Conservation (phyloP, 53 echinoderm and acorn worm genomes). For the Holothuria leucospilota region DNA sequence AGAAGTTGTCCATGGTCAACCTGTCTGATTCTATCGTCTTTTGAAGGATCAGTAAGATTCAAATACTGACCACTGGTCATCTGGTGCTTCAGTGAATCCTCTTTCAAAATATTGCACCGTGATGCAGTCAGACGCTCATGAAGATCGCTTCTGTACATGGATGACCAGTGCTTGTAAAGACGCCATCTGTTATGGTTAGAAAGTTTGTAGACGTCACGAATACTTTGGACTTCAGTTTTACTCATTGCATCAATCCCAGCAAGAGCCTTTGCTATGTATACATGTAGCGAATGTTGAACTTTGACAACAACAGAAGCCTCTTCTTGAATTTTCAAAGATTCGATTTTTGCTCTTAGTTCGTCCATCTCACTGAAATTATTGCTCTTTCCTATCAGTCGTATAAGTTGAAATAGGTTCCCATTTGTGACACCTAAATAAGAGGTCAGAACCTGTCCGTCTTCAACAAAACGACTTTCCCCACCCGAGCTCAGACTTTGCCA, state of each 20-base stretch:
- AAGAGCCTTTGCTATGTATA: neutral
- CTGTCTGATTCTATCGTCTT: neutral
- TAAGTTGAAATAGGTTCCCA: too few relatives aligned
- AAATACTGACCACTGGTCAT: slow-evolving; percentile 14
- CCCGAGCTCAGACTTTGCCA: neutral
- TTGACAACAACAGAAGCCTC: neutral
- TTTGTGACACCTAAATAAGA: neutral
- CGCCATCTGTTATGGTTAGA: slow-evolving; percentile 5
- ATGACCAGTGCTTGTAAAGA: slow-evolving; percentile 17
- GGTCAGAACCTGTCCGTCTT: neutral
- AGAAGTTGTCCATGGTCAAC: slow-evolving; percentile 5
- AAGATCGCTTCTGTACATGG: neutral
- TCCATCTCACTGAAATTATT: too few relatives aligned
- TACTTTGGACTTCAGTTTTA: neutral
- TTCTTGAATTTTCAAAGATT: neutral
- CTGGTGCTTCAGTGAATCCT: neutral
- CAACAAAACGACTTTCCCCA: too few relatives aligned
- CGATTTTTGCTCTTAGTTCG: neutral
- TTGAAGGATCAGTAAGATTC: neutral
- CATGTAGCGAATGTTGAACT: neutral
- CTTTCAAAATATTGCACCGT: neutral
- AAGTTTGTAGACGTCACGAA: neutral
- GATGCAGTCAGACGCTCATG: slow-evolving; percentile 4
- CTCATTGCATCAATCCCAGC: slow-evolving; percentile 8
- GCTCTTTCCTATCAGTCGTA: too few relatives aligned